Conservation (phyloP, 2,113 vertebrate genomes). For the Macquaria ambigua region DNA sequence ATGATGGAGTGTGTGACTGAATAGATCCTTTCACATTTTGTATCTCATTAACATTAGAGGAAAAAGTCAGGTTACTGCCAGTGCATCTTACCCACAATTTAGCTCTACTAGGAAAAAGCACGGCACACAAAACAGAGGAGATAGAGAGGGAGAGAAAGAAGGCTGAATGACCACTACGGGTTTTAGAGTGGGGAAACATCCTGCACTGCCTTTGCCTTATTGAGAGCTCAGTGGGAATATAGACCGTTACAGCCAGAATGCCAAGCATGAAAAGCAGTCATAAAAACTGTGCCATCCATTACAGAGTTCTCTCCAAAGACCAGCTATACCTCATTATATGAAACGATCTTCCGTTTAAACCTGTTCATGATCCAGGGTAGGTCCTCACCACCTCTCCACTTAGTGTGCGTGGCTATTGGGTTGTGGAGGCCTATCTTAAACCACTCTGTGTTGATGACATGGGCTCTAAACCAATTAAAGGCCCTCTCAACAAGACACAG, state of each 20-base stretch:
- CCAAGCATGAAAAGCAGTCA: constrained; percentile 67
- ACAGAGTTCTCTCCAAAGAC: constrained; percentile 61
- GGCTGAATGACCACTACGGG: constrained; percentile 39
- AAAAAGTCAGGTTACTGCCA: constrained; percentile 39
- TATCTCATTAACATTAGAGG: constrained; percentile 73
- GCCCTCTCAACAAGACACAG: constrained; percentile 37
- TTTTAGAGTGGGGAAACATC: constrained; percentile 49
- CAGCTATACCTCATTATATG: constrained; percentile 74
- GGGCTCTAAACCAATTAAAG: constrained; percentile 71
- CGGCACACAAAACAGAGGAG: constrained; percentile 30
- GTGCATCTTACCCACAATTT: constrained; percentile 40
- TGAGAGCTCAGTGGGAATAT: constrained; percentile 72
- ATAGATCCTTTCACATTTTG: constrained; percentile 52
- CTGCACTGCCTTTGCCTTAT: constrained; percentile 64
- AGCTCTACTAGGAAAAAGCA: constrained; percentile 19
- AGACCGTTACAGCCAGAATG: constrained; percentile 52
- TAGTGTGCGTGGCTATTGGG: constrained; percentile 31
- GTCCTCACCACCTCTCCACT: constrained; percentile 58
- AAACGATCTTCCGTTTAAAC: constrained; percentile 69
- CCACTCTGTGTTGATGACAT: constrained; percentile 51
- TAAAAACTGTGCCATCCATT: constrained; percentile 67
- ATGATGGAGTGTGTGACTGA: constrained; percentile 68
- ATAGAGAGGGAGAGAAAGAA: constrained; percentile 28
- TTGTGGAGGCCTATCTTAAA: constrained; percentile 66
- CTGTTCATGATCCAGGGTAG: constrained; percentile 53